Base-by-base conservation (phyloP, 92 coral and sea anemone genomes). In the Hydrozoanthus gracilis region DNA sequence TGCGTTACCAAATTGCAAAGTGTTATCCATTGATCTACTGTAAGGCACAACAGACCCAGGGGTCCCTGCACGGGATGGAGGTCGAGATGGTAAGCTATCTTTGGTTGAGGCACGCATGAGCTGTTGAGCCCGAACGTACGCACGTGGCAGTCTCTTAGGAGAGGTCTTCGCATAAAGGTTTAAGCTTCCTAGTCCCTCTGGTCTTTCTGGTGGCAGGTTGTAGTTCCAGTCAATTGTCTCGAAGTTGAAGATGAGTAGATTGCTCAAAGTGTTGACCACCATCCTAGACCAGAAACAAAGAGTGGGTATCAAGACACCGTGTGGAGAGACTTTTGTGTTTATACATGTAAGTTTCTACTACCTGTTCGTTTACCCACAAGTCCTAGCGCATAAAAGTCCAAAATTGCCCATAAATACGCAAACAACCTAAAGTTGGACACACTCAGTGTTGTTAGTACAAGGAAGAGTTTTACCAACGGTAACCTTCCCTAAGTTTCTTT, bases 61-160 rank as follows among this genome's bases (percentile, higher is more conserved):
- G 47, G 94, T 67, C 66, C 86, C 86, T 58, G 89, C 71, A 73
- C 93, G 93, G 13, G 94, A 95, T 8, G 97, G 95, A 49, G 95
- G 92, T 51, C 96, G 82, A 87, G 98, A 90, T 52, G 96, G 92
- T 10, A 97, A 88, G 51, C 95, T 97, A 65, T 95, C 95, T 71
- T 78, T 91, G 39, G 95, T 91, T 71, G 95, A 93, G 20, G 98
- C 99, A 77, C 98, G 99, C 88, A 90, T 93, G 62, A 94, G 94
- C 69, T 96, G 92, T 51, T 97, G 99, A 52, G 98, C 98, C 18
- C 99, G 98, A 64, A 97, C 94, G 51, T 97, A 93, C 52, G 95
- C 87, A n/a, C 95, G 98, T 4, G 98, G 88, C 62, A 91, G 91
- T 65, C 86, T 92, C 45, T 92, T 95, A 54, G 97, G 95, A 46